Evolutionary conservation across 2,888 invertebrate species (phyloP).

Genomic region (Nephrotoma flavescens): DNA sequence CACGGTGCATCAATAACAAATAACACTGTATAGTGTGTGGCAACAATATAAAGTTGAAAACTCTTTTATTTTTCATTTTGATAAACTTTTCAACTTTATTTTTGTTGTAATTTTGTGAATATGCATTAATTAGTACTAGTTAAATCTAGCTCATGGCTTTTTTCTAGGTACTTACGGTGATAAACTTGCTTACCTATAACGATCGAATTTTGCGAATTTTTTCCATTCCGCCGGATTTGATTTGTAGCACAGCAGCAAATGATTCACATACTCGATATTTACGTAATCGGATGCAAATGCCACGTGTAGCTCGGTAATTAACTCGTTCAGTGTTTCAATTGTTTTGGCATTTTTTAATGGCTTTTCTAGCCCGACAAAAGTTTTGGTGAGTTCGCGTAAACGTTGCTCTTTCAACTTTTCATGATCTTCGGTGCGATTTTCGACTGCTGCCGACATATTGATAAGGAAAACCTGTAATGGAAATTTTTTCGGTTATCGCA

Average conservation of each 20-base stretch:
- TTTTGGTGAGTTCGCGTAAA: constrained; percentile 26
- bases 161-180: neutral
- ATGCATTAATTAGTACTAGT: neutral
- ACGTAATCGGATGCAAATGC: constrained; percentile 70
- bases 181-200: constrained; percentile 49
- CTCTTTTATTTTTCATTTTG: neutral
- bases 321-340: constrained; percentile 38
- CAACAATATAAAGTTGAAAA: neutral
- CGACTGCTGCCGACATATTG: neutral
- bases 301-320: constrained; percentile 53
- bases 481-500: neutral
- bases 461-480: neutral
- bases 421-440: neutral
- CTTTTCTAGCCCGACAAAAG: constrained; percentile 29
- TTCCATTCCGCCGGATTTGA: constrained; percentile 85
- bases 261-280: constrained; percentile 80
- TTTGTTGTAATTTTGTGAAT: neutral
- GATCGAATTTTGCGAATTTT: constrained; percentile 87
- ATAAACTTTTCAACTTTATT: neutral
- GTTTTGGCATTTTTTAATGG: constrained; percentile 27
- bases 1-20: neutral
- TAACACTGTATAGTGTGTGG: neutral
- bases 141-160: neutral
- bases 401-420: constrained; percentile 22
- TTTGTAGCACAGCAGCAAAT: constrained; percentile 62